These are phyloP conservation scores for Bergia sp. DNA, from an alignment of 92 coral and sea anemone genomes.

Conservation along the genomic window DNA sequence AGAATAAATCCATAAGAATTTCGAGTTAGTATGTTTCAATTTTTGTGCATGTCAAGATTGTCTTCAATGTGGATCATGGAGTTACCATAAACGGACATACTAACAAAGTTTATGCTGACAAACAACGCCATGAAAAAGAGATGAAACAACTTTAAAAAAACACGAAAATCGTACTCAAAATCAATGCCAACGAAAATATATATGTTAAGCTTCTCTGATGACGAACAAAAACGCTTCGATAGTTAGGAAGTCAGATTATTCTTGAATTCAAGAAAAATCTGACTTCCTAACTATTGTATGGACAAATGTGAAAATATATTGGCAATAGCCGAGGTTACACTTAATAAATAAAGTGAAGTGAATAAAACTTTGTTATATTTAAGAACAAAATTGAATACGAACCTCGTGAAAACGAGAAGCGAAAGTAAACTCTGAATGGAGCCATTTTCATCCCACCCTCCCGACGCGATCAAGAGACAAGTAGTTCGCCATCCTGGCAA, in stretches of 20 bases:
- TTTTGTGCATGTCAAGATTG: neutral
- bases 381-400: neutral
- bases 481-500: constrained; percentile 1
- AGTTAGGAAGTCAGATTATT: too few relatives aligned
- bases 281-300: too few relatives aligned
- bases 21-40: neutral
- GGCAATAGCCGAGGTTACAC: too few relatives aligned
- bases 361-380: neutral
- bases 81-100: neutral
- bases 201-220: neutral
- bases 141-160: neutral
- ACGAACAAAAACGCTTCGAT: too few relatives aligned
- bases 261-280: neutral
- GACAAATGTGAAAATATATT: too few relatives aligned
- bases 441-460: constrained; percentile 29
- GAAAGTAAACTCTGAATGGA: neutral
- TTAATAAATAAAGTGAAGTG: neutral
- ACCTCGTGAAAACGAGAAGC: neutral
- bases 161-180: neutral
- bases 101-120: constrained; percentile 4
- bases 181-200: neutral
- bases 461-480: constrained; percentile 10
- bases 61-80: neutral
- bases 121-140: constrained; percentile 5
- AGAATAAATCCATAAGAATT: neutral